These are phyloP conservation scores for Sebastes minor DNA, from an alignment of 2,797 vertebrate species.

Conservation along the genomic window DNA sequence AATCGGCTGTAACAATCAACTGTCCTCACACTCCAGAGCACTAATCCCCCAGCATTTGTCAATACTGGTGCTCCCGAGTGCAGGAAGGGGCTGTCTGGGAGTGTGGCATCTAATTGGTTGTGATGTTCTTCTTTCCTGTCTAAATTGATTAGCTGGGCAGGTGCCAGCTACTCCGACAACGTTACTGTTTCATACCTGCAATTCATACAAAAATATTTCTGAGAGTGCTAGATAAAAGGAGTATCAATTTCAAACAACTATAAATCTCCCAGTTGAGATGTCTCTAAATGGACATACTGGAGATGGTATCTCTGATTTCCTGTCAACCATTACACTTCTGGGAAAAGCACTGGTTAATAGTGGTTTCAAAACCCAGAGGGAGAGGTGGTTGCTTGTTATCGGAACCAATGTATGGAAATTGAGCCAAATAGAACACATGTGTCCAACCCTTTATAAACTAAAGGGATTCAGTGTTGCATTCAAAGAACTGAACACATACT, in stretches of 20 bases:
- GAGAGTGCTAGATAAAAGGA: slow-evolving; percentile 26
- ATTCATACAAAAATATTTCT: slow-evolving; percentile 18
- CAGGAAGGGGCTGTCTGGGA: slow-evolving; percentile 56
- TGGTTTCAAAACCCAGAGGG: background rate
- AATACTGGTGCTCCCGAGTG: slow-evolving; percentile 59
- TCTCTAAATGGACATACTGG: slow-evolving; percentile 15
- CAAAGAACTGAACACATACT: background rate
- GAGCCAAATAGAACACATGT: background rate
- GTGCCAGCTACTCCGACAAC: slow-evolving; percentile 34
- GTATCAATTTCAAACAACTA: slow-evolving; percentile 18
- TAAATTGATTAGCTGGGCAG: slow-evolving; percentile 68
- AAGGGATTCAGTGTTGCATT: background rate
- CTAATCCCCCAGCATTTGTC: slow-evolving; percentile 73
- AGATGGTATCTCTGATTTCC: background rate
- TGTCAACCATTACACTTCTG: slow-evolving; percentile 14
- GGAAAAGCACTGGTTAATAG: slow-evolving; percentile 15
- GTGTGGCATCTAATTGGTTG: slow-evolving; percentile 71
- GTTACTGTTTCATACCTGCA: background rate
- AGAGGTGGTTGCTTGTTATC: background rate
- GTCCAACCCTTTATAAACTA: background rate
- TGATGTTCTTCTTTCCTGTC: slow-evolving; percentile 64
- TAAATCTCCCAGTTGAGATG: slow-evolving; percentile 1
- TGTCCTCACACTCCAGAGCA: slow-evolving; percentile 73
- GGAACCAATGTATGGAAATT: background rate
- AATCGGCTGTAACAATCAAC: slow-evolving; percentile 77